Base-by-base conservation (phyloP, 2,113 vertebrate species). In the Cisticola juncidis region DNA sequence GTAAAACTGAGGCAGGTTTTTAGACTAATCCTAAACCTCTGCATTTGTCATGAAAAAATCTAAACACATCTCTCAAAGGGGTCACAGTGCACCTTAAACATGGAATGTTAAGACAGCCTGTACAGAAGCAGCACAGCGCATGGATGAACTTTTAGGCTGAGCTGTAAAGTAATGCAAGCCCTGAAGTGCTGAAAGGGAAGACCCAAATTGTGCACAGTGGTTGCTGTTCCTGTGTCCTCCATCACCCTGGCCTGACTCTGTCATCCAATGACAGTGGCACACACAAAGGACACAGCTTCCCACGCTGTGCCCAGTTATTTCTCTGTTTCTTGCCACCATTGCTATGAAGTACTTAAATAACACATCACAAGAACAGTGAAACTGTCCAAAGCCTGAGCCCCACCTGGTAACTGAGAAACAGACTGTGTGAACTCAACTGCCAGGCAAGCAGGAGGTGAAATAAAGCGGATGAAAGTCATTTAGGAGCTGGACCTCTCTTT, bases 101-200 rank as follows among this genome's bases (percentile, higher is more conserved):
- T 18, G 17, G 68, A 68, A 11, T 14, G 12, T 13, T 45, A 6
- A 29, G 25, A 29, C 45, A 64, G 18, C 26, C 28, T 26, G 14
- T 31, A 53, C 24, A 58, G 68, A 76, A 42, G 51, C 35, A 53
- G n/a, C 35, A 38, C 36, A 58, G 36, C 35, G 79, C 47, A 42
- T 31, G 1, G 2, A 14, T 31, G 40, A 78, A 22, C 21, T 38
- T 26, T 25, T 42, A 71, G 14, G 38, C 31, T 54, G 62, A 81
- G 8, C 19, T 2, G 1, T 0, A 1, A 57, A 25, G 48, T 19
- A 12, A 25, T 57, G 38, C 0, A 0, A 44, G 68, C 3, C 2
- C 18, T 73, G 38, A 38, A 38, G 28, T 81, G 54, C 24, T 0
- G 0, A 33, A 60, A 7, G 22, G 12, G 44, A 35, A 25, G 19